Base-by-base conservation (phyloP, 2,797 vertebrate species). In the Peromyscus nudipes region DNA sequence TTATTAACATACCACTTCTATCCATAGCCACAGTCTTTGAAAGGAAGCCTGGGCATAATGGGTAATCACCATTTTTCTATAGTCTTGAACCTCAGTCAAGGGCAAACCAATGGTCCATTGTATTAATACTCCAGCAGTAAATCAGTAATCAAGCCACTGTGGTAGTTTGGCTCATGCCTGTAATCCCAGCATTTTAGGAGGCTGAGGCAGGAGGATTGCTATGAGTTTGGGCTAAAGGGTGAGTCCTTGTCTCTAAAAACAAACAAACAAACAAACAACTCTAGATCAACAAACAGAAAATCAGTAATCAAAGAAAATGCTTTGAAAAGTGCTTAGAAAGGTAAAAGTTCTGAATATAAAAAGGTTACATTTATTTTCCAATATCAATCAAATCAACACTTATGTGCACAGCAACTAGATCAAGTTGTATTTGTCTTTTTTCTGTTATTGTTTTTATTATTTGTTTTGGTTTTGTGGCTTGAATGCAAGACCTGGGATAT, bases 271-370 rank as follows among this genome's bases (percentile, higher is more conserved):
- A 37, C 19, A 67, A 49, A 69, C 31, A 57, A 14, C 52, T 57
- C 52, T 57, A n/a, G 21, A 60, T 79, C 8, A 79, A 7, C 76
- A 84, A 46, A 65, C 82, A 83, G 34, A 46, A 83, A 79, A 75
- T 86, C 76, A 87, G 46, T 80, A 88, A 95, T 69, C 71, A 81
- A 94, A 85, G 57, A 82, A 92, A 94, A 95, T 37, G 17, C 93
- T 94, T 94, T 92, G 57, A 86, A 73, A 75, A 64, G 76, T 90
- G n/a, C 57, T 67, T 67, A 83, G 52, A 82, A 27, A 64, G 4
- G 37, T 73, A 52, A 83, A 21, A 64, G 80, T 60, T 93, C 79
- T 89, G 87, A 83, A 94, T 81, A 49, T 80, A 92, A 91, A 95
- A 91, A 49, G 67, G 17, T 85, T 83, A 73, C 52, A 86, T 49